phyloP scores from a whole-genome alignment of 2,888 invertebrate species.

The Watsonalla cultraria region DNA sequence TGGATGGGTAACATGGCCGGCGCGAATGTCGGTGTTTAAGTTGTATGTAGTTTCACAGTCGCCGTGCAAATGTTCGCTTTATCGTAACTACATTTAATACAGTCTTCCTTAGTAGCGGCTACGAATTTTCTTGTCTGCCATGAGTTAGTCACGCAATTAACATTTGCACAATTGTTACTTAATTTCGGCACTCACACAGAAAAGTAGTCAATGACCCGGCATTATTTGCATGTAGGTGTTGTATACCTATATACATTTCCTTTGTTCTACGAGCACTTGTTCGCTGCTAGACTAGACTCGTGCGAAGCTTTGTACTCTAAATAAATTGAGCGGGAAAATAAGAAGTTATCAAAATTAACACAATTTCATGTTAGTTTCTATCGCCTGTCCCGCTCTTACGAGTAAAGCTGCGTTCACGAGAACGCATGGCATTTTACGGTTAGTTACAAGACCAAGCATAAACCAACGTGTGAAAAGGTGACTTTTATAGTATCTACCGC shows the following conservation, averaged over 20 bases:
- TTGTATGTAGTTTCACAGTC: conserved; percentile 47
- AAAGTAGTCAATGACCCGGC: conserved; percentile 72
- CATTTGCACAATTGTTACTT: conserved; percentile 36
- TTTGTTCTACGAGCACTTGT: conserved; percentile 47
- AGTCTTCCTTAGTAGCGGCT: conserved; percentile 20
- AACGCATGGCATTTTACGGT: conserved; percentile 31
- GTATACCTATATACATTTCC: conserved; percentile 40
- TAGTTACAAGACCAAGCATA: conserved; percentile 2
- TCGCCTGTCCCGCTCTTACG: conserved; percentile 38
- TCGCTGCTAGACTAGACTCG: conserved; percentile 9
- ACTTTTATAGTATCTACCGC: conserved; percentile 8
- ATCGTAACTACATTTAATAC: conserved; percentile 20
- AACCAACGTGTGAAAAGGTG: conserved; percentile 6
- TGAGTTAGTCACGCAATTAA: conserved; percentile 19
- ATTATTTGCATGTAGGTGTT: conserved; percentile 61
- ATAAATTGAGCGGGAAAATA: conserved; percentile 34
- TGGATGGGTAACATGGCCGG: conserved; percentile 71
- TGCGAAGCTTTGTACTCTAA: conserved; percentile 3
- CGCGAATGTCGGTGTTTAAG: conserved; percentile 59
- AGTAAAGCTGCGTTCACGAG: conserved; percentile 39
- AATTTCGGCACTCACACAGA: conserved; percentile 41
- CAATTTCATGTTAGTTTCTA: conserved; percentile 24
- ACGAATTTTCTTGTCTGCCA: conserved; percentile 24
- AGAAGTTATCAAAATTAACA: conserved; percentile 14
- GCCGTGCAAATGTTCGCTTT: conserved; percentile 40